These are phyloP conservation scores for human (Homo sapiens) DNA, from an alignment of 2,113 vertebrate species.

Conservation along the genomic window GRCh38 chr15:73401001-73401500, in stretches of 20 bases:
- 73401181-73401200: background rate
- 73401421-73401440: background rate
- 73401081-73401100: background rate
- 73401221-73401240: background rate
- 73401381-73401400: background rate
- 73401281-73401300: background rate
- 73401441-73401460: background rate
- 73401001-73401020: background rate
- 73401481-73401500: background rate
- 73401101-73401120: background rate
- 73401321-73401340: background rate
- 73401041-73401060: background rate
- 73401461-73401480: background rate
- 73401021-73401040: background rate
- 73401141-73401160: background rate
- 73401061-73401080: background rate
- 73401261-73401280: background rate
- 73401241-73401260: background rate
- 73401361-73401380: background rate
- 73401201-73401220: background rate
- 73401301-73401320: background rate
- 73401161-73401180: background rate
- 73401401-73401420: background rate
- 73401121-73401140: background rate
- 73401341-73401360: background rate